Evolutionary conservation across 2,797 vertebrate species (phyloP).

Genomic region (Phalloptychus januarius): DNA sequence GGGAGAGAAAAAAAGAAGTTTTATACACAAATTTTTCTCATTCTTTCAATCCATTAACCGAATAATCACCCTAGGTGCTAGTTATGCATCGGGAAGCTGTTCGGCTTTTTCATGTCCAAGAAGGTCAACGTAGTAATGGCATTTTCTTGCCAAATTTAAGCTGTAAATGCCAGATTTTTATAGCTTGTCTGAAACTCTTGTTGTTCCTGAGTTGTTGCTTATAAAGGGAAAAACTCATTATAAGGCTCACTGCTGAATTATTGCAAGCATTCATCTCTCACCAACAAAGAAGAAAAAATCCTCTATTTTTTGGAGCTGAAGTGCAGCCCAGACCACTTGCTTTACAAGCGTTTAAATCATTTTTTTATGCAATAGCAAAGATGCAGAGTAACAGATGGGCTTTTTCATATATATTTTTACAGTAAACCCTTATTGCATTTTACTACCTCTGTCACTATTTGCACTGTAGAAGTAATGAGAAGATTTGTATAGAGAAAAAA

Average conservation of each 20-base stretch:
- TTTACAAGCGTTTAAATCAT: slow-evolving; percentile 40
- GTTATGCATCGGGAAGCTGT: slow-evolving; percentile 30
- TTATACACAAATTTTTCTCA: slow-evolving; percentile 16
- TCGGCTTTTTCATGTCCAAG: slow-evolving; percentile 57
- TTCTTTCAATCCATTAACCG: slow-evolving; percentile 44
- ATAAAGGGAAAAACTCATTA: slow-evolving; percentile 56
- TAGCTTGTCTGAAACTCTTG: slow-evolving; percentile 55
- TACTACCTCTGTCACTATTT: neutral
- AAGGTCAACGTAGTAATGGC: slow-evolving; percentile 76
- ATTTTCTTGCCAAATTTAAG: slow-evolving; percentile 76
- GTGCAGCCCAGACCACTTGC: neutral
- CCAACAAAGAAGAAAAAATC: slow-evolving; percentile 52
- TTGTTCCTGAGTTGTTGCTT: slow-evolving; percentile 55
- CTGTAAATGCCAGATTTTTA: slow-evolving; percentile 71
- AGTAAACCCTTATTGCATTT: slow-evolving; percentile 1
- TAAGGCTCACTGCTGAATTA: slow-evolving; percentile 51
- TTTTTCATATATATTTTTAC: neutral
- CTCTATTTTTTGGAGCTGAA: slow-evolving; percentile 33
- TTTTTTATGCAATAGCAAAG: slow-evolving; percentile 35
- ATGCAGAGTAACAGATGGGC: slow-evolving; percentile 26
- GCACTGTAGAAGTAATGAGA: neutral
- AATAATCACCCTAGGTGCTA: slow-evolving; percentile 20
- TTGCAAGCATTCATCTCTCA: slow-evolving; percentile 51
- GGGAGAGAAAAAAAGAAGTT: neutral
- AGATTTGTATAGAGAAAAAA: neutral